These are phyloP conservation scores for Drosophila antonietae DNA, from an alignment of 2,888 invertebrate species.

Conservation along the genomic window DNA sequence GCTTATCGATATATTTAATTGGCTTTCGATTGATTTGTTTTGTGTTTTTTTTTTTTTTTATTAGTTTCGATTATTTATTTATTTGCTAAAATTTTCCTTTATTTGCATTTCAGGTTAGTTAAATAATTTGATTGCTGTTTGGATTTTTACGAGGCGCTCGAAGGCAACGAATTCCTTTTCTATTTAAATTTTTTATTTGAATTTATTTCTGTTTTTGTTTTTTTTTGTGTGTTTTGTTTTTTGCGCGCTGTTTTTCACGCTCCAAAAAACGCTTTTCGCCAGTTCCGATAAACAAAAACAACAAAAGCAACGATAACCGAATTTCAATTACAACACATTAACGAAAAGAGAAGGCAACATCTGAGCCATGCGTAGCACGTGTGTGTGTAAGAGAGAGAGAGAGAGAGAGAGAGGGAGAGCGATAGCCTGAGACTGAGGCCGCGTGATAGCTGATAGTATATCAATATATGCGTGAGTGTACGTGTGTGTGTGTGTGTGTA, in stretches of 20 bases:
- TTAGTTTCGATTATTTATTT: slow-evolving; percentile 1
- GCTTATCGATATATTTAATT: slow-evolving; percentile 21
- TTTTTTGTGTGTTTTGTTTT: not conserved
- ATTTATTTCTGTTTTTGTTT: not conserved
- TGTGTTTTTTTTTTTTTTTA: not conserved
- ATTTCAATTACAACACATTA: slow-evolving; percentile 14
- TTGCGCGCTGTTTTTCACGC: slow-evolving; percentile 31
- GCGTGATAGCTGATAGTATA: slow-evolving; percentile 1
- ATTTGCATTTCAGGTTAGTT: not conserved
- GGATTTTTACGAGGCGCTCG: slow-evolving; percentile 4
- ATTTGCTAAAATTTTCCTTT: slow-evolving; percentile 6
- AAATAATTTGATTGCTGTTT: slow-evolving; percentile 15
- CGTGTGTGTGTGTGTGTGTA: not conserved
- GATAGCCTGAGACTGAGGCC: not conserved
- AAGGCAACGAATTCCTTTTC: slow-evolving; percentile 4
- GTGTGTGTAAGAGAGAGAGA: not conserved
- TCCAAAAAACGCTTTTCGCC: slow-evolving; percentile 35
- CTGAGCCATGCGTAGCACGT: not conserved
- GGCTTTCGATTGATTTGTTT: slow-evolving; percentile 11
- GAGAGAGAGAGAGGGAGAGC: not conserved
- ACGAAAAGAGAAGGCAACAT: slow-evolving; percentile 3
- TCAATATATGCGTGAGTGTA: slow-evolving; percentile 6
- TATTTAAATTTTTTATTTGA: not conserved
- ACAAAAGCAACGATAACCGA: slow-evolving; percentile 9
- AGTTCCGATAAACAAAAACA: slow-evolving; percentile 31